Base-by-base conservation (phyloP, 2,113 vertebrate species). In the Pterocles gutturalis region DNA sequence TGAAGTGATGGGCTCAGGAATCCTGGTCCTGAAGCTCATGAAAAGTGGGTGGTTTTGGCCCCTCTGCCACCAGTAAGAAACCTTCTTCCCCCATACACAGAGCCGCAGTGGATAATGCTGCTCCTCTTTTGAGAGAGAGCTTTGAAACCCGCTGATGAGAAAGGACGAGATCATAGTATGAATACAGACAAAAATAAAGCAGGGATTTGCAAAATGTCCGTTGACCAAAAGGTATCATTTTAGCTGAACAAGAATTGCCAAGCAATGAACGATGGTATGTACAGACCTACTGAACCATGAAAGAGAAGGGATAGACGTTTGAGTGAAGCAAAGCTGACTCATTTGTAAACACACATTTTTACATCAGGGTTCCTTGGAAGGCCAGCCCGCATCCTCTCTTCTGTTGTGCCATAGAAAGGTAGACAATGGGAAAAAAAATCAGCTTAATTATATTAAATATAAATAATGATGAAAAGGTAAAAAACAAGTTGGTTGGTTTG, bases 231-330 rank as follows among this genome's bases (percentile, higher is more conserved):
- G 41, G 26, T 29, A 17, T 51, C 45, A 77, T 75, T 92, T 90
- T 29, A 91, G 88, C 57, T 91, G 89, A 93, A 83, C 49, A 82
- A 80, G 54, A 92, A 28, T 96, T 96, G 96, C 81, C 93, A 97
- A 92, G 72, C 55, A 51, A 60, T 31, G 33, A 86, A 78, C 4
- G 34, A 94, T n/a, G 17, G 29, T 26, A 38, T 0, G 2, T 19
- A 60, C n/a, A 61, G 67, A 79, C 61, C 46, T 67, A 65, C 4
- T 66, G 49, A 91, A 91, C 57, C 31, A 43, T 61, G 73, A 95
- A 89, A 95, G 65, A 81, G 11, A 38, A 92, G 51, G 61, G 73
- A 90, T 1, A 94, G 76, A 57, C 34, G 64, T 89, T 45, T 66
- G 34, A 87, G 55, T 66, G 62, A 94, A 76, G 53, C 69, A 84